Evolutionary conservation across 2,113 vertebrate species (phyloP).

Genomic region (Spilogale gracilis): DNA sequence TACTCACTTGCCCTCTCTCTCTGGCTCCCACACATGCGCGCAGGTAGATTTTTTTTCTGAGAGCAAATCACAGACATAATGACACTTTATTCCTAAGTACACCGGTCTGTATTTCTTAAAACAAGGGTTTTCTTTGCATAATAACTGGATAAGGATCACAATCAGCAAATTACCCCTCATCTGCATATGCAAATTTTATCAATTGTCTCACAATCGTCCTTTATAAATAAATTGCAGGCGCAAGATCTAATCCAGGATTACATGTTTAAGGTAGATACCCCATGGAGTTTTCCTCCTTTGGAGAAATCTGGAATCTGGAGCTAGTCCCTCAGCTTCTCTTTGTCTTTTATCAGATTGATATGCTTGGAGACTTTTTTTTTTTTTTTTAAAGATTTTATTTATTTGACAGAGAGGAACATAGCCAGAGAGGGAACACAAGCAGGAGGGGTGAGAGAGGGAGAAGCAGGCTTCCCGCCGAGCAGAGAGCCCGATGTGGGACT

Average conservation of each 20-base stretch:
- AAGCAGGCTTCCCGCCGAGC: too few species aligned
- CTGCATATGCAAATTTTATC: background rate
- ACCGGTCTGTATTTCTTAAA: background rate
- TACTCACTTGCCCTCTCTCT: background rate
- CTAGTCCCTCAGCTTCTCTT: background rate
- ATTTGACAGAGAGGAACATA: too few species aligned
- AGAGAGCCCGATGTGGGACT: too few species aligned
- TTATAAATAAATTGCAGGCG: constrained; percentile 11
- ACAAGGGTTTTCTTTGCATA: background rate
- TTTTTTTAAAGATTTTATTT: too few species aligned
- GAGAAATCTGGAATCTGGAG: background rate
- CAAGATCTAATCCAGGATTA: background rate
- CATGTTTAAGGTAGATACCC: background rate
- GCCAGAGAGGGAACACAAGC: too few species aligned
- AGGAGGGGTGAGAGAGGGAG: too few species aligned
- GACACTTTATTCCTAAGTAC: background rate
- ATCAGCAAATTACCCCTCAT: background rate
- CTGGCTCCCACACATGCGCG: background rate
- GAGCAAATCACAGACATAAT: background rate
- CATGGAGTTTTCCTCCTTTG: background rate
- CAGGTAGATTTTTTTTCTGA: background rate
- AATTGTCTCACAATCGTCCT: background rate
- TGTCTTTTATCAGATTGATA: background rate
- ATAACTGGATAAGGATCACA: background rate
- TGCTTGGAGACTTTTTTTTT: background rate